Conservation (phyloP, 1,140 invertebrate species). For the Achatina immaculata region DNA sequence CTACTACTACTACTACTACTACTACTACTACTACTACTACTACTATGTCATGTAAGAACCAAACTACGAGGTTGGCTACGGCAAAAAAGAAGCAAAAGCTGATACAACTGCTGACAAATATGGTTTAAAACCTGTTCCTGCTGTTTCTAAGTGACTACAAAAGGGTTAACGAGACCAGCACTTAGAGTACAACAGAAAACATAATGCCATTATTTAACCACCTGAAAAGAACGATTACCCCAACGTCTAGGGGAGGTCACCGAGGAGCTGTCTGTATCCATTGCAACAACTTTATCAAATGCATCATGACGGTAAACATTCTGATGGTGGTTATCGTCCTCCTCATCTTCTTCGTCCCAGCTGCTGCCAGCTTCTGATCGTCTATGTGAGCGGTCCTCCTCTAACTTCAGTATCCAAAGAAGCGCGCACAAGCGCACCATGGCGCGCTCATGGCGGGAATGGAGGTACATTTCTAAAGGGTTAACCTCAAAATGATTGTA, state of each 20-base stretch:
- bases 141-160: no score
- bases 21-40: no score
- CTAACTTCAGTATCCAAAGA: conserved; percentile 65
- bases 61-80: no score
- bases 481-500: conserved; percentile 34
- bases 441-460: conserved; percentile 58
- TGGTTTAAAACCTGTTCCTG: no score
- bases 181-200: background rate
- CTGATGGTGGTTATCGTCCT: background rate
- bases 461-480: conserved; percentile 52
- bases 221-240: background rate
- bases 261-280: background rate
- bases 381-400: conserved; percentile 50
- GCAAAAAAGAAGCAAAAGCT: no score
- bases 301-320: background rate
- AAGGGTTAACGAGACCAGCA: no score
- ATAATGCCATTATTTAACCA: background rate
- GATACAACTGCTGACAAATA: no score
- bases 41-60: no score
- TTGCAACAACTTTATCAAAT: background rate
- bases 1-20: no score
- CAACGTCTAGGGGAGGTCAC: background rate
- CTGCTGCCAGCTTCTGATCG: conserved; percentile 17
- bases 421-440: conserved; percentile 65
- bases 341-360: conserved; percentile 24